These are phyloP conservation scores for Coecobrya sp. DNA, from an alignment of 2,888 invertebrate genomes.

Conservation along the genomic window DNA sequence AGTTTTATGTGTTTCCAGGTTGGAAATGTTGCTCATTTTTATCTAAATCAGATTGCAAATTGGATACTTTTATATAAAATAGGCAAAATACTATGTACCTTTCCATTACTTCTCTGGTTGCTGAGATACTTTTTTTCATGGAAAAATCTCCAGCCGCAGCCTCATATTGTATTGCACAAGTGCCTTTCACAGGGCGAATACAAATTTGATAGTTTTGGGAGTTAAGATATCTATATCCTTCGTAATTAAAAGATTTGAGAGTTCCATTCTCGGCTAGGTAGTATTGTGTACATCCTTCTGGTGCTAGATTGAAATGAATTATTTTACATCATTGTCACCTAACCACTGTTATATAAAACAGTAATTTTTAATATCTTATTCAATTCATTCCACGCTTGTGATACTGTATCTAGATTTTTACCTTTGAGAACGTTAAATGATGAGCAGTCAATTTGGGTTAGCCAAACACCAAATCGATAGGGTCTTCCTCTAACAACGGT, in stretches of 20 bases:
- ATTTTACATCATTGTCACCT: neutral
- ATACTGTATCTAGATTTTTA: conserved; percentile 25
- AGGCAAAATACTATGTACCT: conserved; percentile 75
- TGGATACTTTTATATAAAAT: too few relatives aligned
- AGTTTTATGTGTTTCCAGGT: neutral
- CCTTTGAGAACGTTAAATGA: conserved; percentile 85
- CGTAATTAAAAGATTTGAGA: conserved; percentile 87
- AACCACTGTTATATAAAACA: too few relatives aligned
- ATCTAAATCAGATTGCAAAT: neutral
- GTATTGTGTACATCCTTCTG: conserved; percentile 87
- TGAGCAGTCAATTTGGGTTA: conserved; percentile 86
- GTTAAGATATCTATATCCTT: conserved; percentile 86
- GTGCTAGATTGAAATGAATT: conserved; percentile 83
- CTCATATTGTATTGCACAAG: conserved; percentile 85
- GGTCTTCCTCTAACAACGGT: conserved; percentile 84
- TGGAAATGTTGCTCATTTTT: too few relatives aligned
- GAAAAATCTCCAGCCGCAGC: conserved; percentile 84
- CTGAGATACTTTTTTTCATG: conserved; percentile 83
- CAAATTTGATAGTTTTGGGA: conserved; percentile 87
- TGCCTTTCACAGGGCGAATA: conserved; percentile 85
- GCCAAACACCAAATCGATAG: conserved; percentile 86
- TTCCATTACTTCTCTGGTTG: conserved; percentile 79
- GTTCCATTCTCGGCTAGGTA: conserved; percentile 85
- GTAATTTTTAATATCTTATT: too few relatives aligned
- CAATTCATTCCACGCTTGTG: too few relatives aligned